Conservation (phyloP, 2,888 invertebrate genomes). For the Caprella mutica region DNA sequence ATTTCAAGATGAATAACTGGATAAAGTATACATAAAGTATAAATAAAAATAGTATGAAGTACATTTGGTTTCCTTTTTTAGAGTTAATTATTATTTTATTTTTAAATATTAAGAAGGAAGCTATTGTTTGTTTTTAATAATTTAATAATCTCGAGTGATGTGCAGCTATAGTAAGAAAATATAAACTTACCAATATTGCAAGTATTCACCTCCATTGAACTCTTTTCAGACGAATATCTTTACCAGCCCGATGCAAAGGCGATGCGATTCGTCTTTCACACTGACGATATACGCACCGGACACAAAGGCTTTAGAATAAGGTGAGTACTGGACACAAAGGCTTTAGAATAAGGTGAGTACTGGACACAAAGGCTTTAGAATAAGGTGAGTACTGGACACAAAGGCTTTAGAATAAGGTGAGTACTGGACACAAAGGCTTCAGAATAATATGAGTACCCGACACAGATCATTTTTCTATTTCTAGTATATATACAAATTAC, state of each 20-base stretch:
- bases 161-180: background rate
- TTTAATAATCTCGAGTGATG: background rate
- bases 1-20: background rate
- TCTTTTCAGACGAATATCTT: conserved; percentile 37
- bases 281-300: conserved; percentile 32
- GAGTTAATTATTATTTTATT: background rate
- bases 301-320: conserved; percentile 36
- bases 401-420: no score
- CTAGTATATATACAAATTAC: no score
- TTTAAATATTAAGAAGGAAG: background rate
- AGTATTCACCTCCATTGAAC: no score
- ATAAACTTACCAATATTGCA: no score
- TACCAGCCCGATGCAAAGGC: conserved; percentile 38
- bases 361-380: no score
- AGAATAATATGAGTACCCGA: no score
- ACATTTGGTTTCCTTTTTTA: background rate
- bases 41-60: background rate
- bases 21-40: background rate
- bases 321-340: conserved; percentile 6
- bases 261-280: conserved; percentile 37
- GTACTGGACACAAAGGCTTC: no score
- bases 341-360: no score
- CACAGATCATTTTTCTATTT: no score
- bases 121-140: background rate
- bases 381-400: no score